A percentile compares a stretch with the other conserved stretches of the same genome.
These are phyloP conservation scores for Acrocephalus scirpaceus DNA, from an alignment of 2,797 vertebrate genomes.

Conservation along the genomic window DNA sequence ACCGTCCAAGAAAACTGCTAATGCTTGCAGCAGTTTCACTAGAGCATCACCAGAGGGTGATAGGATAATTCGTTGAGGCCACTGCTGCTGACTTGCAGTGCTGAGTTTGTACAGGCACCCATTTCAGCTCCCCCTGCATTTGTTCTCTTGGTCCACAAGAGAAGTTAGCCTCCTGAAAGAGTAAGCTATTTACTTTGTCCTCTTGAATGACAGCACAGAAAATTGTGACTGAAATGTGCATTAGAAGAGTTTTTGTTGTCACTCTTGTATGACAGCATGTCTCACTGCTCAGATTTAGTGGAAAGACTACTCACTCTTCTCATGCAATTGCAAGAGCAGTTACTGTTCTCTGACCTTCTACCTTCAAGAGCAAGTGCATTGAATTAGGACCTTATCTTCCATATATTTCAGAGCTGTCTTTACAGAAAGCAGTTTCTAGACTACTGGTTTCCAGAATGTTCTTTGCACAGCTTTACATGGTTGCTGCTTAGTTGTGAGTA, in stretches of 20 bases:
- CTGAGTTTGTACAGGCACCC: not conserved
- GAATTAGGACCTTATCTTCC: not conserved
- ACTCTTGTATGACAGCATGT: fast-evolving
- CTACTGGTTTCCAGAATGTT: not conserved
- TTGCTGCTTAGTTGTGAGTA: not conserved
- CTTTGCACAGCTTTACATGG: not conserved
- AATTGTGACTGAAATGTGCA: not conserved
- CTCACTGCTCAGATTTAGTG: not conserved
- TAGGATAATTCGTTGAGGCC: not conserved
- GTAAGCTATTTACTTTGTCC: not conserved
- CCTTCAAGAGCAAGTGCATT: not conserved
- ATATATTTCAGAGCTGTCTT: not conserved
- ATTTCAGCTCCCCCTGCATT: not conserved
- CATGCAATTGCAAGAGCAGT: not conserved
- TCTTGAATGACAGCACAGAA: not conserved
- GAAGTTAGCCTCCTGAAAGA: not conserved
- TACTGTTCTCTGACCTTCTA: not conserved
- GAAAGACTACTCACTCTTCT: not conserved
- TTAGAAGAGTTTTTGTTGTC: not conserved
- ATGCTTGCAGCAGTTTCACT: not conserved
- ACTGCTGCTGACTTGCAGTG: not conserved
- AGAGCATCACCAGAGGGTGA: constrained; percentile 9
- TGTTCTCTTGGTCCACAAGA: not conserved
- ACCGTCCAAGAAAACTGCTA: not conserved
- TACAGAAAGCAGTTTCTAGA: not conserved